These are phyloP conservation scores for Itoplectis maculator DNA, from an alignment of 2,888 invertebrate genomes.

Conservation along the genomic window DNA sequence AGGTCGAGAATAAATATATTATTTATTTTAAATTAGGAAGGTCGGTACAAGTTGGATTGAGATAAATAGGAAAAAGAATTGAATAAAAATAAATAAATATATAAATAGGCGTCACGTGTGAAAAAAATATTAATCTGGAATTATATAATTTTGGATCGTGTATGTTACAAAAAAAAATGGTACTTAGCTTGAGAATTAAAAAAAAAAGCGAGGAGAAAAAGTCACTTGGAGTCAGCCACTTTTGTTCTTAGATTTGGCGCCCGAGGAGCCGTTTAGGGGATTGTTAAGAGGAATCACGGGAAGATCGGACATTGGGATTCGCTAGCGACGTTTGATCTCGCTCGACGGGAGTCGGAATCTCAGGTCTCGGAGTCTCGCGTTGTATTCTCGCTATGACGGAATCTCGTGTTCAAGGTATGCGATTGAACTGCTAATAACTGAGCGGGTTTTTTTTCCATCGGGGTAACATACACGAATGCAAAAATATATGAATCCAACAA, in stretches of 20 bases:
- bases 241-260: neutral
- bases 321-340: neutral
- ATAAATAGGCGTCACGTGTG: too few relatives aligned
- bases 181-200: too few relatives aligned
- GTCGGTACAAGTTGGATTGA: too few relatives aligned
- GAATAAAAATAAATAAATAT: too few relatives aligned
- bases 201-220: neutral
- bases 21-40: too few relatives aligned
- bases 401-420: conserved; percentile 17
- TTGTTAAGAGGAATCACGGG: neutral
- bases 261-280: conserved; percentile 1
- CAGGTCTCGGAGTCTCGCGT: conserved; percentile 1
- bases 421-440: neutral
- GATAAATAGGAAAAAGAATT: too few relatives aligned
- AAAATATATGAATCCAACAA: conserved; percentile 10
- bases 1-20: too few relatives aligned
- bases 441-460: neutral
- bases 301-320: neutral
- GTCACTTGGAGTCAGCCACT: neutral
- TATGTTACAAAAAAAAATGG: neutral
- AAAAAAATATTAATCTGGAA: neutral
- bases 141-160: conserved; percentile 2
- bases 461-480: conserved; percentile 8
- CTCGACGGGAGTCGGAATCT: neutral
- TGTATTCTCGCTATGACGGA: conserved; percentile 20